Percentiles rank a stretch among this genome's conserved stretches.
Evolutionary conservation across 2,888 invertebrate genomes (phyloP).

Genomic region (Entomobrya multifasciata): DNA sequence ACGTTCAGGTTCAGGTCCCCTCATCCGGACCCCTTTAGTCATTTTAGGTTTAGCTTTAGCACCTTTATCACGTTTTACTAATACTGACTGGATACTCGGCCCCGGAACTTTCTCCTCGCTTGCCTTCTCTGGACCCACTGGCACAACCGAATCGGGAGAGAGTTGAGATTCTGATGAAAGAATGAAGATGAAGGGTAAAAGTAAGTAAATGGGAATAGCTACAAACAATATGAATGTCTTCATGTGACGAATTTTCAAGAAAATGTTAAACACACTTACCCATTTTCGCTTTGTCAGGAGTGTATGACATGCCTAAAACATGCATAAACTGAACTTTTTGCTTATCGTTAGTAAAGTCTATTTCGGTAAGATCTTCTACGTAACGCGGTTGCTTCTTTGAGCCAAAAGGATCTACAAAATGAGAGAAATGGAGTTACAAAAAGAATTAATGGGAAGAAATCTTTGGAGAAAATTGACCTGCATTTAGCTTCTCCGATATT

Average conservation of each 20-base stretch:
- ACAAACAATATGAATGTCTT: too few species aligned
- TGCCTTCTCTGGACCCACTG: background rate
- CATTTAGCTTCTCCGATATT: too few species aligned
- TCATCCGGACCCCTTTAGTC: too few species aligned
- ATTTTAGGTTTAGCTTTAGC: background rate
- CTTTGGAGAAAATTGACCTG: too few species aligned
- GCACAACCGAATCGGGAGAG: too few species aligned
- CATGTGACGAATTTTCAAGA: too few species aligned
- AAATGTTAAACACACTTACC: too few species aligned
- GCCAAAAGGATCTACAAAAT: slow-evolving; percentile 7
- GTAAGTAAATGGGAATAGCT: too few species aligned
- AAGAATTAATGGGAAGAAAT: too few species aligned
- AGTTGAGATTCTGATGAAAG: too few species aligned
- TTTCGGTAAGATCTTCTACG: slow-evolving; percentile 39
- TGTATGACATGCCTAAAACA: slow-evolving; percentile 17
- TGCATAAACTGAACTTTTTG: slow-evolving; percentile 45
- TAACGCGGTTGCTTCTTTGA: slow-evolving; percentile 37
- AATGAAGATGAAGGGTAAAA: too few species aligned
- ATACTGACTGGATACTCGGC: background rate
- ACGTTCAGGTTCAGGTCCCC: too few species aligned
- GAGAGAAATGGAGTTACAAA: background rate
- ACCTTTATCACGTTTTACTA: background rate
- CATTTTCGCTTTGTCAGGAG: background rate
- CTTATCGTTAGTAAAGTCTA: slow-evolving; percentile 37
- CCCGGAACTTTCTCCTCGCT: background rate